Evolutionary conservation across 2,888 invertebrate species (phyloP), one percentile per base, ranked within the genome.

Genomic region (Orgyia antiqua): DNA sequence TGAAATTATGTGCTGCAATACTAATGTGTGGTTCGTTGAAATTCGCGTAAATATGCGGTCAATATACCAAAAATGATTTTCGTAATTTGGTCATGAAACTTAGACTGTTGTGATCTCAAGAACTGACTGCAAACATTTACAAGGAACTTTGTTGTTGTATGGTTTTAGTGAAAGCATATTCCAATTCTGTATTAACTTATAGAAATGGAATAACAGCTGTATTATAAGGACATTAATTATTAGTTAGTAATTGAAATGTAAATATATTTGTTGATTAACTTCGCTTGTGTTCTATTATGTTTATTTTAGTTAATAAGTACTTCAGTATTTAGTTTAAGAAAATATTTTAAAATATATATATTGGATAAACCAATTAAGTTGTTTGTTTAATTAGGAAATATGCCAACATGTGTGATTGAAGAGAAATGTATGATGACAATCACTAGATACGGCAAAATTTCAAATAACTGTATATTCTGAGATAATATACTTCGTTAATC

Each of bases 131-230:
- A 21, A 32, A 27, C 21, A 37, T 31, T 36, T 19, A 29, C 10
- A 27, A n/a, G 6, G 23, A 23, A 23, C 23, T 6, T 8, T 23
- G 10, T 23, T 23, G 10, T 23, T 15, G 6, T 15, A 6, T 15
- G 15, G 15, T 4, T 13, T 31, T 21, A 29, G 13, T 31, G 26
- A 10, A 31, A 30, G 47, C 47, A 50, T 36, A 29, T 47, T 50
- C 42, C 33, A 45, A 39, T 52, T 52, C 45, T 24, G 11, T 31
- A n/a, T n/a, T n/a, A n/a, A n/a, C n/a, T 23, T 7, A 30, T 10
- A 12, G 15, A 50, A 51, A 39, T 50, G 47, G 47, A 42, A 50
- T 35, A 44, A 35, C 25, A 52, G 50, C 50, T 35, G 9, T 4
- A 39, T 27, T 19, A 24, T 7, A 24, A 11, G 13, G 13, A 25